phyloP scores from a whole-genome alignment of 2,888 invertebrate species.

The Bedellia somnulentella region DNA sequence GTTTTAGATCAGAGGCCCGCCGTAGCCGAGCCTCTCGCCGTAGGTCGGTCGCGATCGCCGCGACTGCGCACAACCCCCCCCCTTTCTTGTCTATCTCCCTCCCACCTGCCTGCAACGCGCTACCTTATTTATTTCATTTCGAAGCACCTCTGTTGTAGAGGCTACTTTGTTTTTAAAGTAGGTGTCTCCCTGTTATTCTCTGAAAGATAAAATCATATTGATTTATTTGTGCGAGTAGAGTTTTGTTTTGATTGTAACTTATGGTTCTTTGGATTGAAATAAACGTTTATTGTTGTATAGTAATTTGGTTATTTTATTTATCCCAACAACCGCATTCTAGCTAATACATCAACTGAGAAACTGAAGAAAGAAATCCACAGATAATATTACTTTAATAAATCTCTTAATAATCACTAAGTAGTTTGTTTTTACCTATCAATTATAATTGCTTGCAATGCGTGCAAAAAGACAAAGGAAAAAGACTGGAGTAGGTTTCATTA shows the following conservation, averaged over 20 bases:
- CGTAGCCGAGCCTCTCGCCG: too few species aligned
- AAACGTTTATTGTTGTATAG: constrained; percentile 56
- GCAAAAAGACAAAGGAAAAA: too few species aligned
- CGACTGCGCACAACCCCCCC: constrained; percentile 25
- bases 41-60: too few species aligned
- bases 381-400: too few species aligned
- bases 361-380: too few species aligned
- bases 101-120: constrained; percentile 52
- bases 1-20: too few species aligned
- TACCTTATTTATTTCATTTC: constrained; percentile 11
- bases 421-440: too few species aligned
- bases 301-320: constrained; percentile 10
- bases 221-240: constrained; percentile 44
- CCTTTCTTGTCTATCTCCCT: constrained; percentile 32
- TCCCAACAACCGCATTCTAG: neutral
- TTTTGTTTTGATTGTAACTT: constrained; percentile 48
- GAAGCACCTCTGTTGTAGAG: constrained; percentile 12
- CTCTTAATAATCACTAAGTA: too few species aligned
- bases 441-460: too few species aligned
- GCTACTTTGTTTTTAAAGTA: constrained; percentile 14
- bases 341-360: too few species aligned
- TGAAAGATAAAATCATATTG: constrained; percentile 46
- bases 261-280: constrained; percentile 59
- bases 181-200: constrained; percentile 15
- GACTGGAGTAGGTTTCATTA: too few species aligned